A percentile compares a stretch with the other conserved stretches of the same genome.
Conservation (phyloP, 2,888 invertebrate genomes). For the Spilarctia lutea region DNA sequence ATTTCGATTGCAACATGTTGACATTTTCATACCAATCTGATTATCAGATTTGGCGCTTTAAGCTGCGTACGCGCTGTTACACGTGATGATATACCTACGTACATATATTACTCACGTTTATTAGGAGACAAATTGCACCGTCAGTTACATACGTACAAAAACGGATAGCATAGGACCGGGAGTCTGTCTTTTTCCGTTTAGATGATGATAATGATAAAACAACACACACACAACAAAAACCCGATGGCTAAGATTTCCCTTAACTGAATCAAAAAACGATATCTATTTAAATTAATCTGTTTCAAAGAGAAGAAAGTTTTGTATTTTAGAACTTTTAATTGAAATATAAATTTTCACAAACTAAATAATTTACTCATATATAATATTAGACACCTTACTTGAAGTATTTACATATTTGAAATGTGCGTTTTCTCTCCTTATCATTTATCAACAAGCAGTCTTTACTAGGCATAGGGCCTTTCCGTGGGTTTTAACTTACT, state of each 20-base stretch:
- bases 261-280: background rate
- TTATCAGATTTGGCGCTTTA: constrained; percentile 6
- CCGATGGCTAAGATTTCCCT: background rate
- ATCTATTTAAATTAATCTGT: background rate
- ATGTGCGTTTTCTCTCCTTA: too few relatives aligned
- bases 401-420: too few relatives aligned
- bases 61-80: background rate
- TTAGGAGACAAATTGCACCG: background rate
- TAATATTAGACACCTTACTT: too few relatives aligned
- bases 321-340: background rate
- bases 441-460: too few relatives aligned
- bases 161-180: too few relatives aligned
- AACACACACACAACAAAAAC: too few relatives aligned
- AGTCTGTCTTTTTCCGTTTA: too few relatives aligned
- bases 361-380: too few relatives aligned
- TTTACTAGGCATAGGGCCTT: too few relatives aligned
- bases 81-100: background rate
- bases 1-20: constrained; percentile 20
- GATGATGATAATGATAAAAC: too few relatives aligned
- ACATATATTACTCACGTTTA: background rate
- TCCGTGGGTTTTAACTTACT: too few relatives aligned
- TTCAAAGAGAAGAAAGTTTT: background rate
- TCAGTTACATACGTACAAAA: background rate
- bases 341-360: too few relatives aligned
- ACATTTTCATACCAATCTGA: constrained; percentile 22